Conservation (phyloP, 2,797 vertebrate species). For the Poecilia picta region DNA sequence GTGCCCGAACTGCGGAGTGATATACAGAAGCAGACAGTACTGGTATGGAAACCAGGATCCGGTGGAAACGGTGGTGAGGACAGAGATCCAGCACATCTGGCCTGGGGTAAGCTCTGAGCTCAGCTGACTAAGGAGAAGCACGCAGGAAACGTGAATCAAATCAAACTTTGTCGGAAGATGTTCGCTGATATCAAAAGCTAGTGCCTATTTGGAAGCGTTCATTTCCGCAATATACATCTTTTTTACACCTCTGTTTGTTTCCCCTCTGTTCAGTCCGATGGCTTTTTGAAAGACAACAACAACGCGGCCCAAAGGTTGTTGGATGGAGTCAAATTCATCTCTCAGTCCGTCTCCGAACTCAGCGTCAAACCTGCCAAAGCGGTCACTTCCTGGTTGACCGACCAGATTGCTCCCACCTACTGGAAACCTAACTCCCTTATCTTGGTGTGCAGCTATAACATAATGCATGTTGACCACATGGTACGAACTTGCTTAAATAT, state of each 20-base stretch:
- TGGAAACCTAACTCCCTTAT: constrained; percentile 98
- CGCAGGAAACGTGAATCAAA: neutral
- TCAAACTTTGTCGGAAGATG: neutral
- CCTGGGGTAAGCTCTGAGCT: constrained; percentile 86
- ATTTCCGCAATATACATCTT: neutral
- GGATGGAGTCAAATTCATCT: constrained; percentile 97
- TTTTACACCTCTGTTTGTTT: neutral
- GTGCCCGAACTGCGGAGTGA: constrained; percentile 95
- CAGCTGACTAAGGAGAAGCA: neutral
- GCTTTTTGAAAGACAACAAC: constrained; percentile 98
- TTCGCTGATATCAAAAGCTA: neutral
- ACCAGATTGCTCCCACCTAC: constrained; percentile 97
- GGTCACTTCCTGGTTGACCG: constrained; percentile 96
- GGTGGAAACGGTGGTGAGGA: constrained; percentile 96
- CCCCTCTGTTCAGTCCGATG: constrained; percentile 83
- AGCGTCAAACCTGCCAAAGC: constrained; percentile 97
- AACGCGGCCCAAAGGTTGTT: constrained; percentile 97
- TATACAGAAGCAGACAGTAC: constrained; percentile 97
- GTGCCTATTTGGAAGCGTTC: neutral
- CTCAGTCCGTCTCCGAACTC: constrained; percentile 97
- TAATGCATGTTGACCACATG: neutral
- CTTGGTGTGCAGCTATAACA: constrained; percentile 70
- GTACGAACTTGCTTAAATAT: neutral
- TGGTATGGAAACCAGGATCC: constrained; percentile 99
- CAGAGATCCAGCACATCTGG: constrained; percentile 98